A percentile compares a stretch with the other conserved stretches of the same genome.
Conservation (phyloP, 2,888 invertebrate species). For the Chouioia cunea region DNA sequence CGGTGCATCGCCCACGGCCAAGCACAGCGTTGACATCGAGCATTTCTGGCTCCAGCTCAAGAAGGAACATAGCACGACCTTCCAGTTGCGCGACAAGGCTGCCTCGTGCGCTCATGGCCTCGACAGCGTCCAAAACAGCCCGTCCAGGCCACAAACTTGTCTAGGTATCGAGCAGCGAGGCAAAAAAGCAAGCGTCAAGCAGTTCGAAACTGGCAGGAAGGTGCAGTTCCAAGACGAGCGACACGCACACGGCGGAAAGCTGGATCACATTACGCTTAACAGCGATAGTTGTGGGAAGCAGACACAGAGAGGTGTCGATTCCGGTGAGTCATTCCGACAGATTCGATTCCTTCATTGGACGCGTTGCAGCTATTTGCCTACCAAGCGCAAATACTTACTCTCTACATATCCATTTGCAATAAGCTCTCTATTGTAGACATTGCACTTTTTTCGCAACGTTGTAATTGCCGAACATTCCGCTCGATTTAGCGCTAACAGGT, state of each 20-base stretch:
- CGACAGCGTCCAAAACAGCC: conserved; percentile 71
- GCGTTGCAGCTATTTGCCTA: neutral
- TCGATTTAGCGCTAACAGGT: too few species aligned
- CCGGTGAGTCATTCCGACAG: conserved; percentile 33
- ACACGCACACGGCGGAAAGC: conserved; percentile 1
- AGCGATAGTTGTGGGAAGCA: conserved; percentile 4
- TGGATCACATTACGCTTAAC: conserved; percentile 27
- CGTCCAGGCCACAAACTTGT: conserved; percentile 76
- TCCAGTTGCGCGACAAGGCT: conserved; percentile 81
- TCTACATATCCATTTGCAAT: too few species aligned
- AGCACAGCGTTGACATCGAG: conserved; percentile 77
- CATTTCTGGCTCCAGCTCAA: conserved; percentile 84
- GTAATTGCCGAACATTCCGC: too few species aligned
- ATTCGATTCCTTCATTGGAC: conserved; percentile 15
- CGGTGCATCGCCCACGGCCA: conserved; percentile 80
- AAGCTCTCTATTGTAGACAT: neutral
- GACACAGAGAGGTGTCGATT: conserved; percentile 5
- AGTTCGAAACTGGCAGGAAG: conserved; percentile 46
- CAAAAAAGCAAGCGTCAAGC: conserved; percentile 46
- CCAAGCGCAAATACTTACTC: too few species aligned
- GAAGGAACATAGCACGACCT: conserved; percentile 71
- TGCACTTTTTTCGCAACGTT: too few species aligned
- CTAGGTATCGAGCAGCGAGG: conserved; percentile 69
- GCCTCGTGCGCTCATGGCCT: conserved; percentile 83
- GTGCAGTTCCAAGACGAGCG: conserved; percentile 60